Conservation (phyloP, 2,888 invertebrate species). For the Ischnus inquisitorius region DNA sequence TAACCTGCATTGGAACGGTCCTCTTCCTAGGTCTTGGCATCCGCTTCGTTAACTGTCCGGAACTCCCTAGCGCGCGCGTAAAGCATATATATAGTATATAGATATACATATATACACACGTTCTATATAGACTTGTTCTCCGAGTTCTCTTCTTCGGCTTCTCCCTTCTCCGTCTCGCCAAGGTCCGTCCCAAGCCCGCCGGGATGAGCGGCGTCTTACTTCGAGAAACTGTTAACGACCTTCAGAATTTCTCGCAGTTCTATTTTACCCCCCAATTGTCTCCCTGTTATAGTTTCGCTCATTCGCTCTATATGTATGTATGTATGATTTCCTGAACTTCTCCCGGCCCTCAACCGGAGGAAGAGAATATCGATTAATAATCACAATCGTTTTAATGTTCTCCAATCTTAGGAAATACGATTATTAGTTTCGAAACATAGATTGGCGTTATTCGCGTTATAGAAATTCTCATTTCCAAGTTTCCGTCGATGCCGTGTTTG, state of each 20-base stretch:
- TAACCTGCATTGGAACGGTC: conserved; percentile 59
- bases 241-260: conserved; percentile 57
- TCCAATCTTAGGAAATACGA: neutral
- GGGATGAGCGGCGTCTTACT: conserved; percentile 52
- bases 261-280: conserved; percentile 40
- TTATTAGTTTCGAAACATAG: conserved; percentile 3
- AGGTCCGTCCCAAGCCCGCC: conserved; percentile 44
- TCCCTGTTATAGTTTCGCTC: neutral
- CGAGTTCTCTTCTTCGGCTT: conserved; percentile 51
- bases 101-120: conserved; percentile 9
- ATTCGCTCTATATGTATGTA: neutral
- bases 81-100: conserved; percentile 12
- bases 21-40: conserved; percentile 57
- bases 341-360: neutral
- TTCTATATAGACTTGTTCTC: conserved; percentile 37
- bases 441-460: neutral
- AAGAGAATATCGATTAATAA: neutral
- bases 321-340: neutral
- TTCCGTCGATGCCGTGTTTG: neutral
- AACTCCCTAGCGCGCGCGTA: conserved; percentile 58
- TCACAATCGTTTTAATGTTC: neutral
- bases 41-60: conserved; percentile 67
- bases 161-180: conserved; percentile 2
- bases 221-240: conserved; percentile 61
- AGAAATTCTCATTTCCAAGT: neutral